Evolutionary conservation across 2,888 invertebrate species (phyloP).

Genomic region (Empis stercorea): DNA sequence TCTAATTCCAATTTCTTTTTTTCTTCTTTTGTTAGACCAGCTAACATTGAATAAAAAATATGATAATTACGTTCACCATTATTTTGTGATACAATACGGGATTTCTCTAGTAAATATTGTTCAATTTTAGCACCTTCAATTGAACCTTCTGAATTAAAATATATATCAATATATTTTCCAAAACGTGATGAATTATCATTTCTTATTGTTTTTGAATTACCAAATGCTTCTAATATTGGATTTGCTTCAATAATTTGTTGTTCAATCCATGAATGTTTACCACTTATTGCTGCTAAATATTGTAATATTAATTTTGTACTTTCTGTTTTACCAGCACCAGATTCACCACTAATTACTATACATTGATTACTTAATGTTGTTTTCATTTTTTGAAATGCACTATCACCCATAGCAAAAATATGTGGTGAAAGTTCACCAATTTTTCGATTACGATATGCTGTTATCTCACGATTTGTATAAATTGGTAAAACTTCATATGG

Average conservation of each 20-base stretch:
- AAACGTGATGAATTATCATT: conserved; percentile 96
- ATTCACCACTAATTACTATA: conserved; percentile 93
- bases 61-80: conserved; percentile 89
- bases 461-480: conserved; percentile 79
- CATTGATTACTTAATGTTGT: conserved; percentile 70
- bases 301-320: conserved; percentile 89
- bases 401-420: conserved; percentile 91
- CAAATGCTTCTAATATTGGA: conserved; percentile 93
- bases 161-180: conserved; percentile 88
- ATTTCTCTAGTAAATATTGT: conserved; percentile 90
- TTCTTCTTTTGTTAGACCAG: conserved; percentile 69
- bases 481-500: conserved; percentile 92
- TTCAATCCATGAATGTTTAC: conserved; percentile 94
- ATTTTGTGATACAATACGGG: conserved; percentile 80
- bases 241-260: conserved; percentile 95
- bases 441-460: conserved; percentile 65
- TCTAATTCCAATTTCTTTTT: conserved; percentile 62
- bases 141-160: conserved; percentile 66
- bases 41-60: conserved; percentile 83
- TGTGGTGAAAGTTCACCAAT: conserved; percentile 85
- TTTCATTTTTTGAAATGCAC: conserved; percentile 72
- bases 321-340: conserved; percentile 93
- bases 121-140: conserved; percentile 92
- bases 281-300: conserved; percentile 85
- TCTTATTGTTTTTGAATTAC: conserved; percentile 89